A percentile compares a stretch with the other conserved stretches of the same genome.
Evolutionary conservation across 1,140 invertebrate genomes (phyloP).

Genomic region (Goniozus legneri): DNA sequence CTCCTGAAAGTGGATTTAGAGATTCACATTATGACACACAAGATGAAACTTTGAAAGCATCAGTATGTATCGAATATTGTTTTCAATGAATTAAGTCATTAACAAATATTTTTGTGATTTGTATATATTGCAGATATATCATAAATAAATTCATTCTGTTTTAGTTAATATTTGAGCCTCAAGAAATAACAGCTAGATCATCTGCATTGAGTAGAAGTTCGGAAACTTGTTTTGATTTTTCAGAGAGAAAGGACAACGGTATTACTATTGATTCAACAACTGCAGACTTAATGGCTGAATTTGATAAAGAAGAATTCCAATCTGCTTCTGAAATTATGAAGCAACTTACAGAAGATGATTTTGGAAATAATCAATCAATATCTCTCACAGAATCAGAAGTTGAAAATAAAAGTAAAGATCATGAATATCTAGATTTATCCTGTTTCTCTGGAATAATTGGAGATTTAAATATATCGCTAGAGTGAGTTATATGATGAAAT

Average conservation of each 20-base stretch:
- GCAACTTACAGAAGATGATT: too few species aligned
- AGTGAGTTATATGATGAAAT: slow-evolving; percentile 31
- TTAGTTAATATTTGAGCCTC: slow-evolving; percentile 39
- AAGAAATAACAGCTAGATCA: slow-evolving; percentile 42
- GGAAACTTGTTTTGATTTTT: slow-evolving; percentile 14
- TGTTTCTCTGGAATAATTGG: slow-evolving; percentile 45
- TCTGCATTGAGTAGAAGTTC: slow-evolving; percentile 29
- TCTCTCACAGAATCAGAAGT: slow-evolving; percentile 13
- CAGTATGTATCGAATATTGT: too few species aligned
- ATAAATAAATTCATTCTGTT: slow-evolving; percentile 8
- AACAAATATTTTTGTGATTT: slow-evolving; percentile 1
- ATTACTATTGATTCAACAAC: slow-evolving; percentile 30
- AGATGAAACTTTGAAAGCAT: too few species aligned
- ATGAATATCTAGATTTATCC: slow-evolving; percentile 30
- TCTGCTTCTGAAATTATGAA: slow-evolving; percentile 31
- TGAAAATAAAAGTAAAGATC: slow-evolving; percentile 23
- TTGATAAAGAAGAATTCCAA: slow-evolving; percentile 38
- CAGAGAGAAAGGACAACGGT: slow-evolving; percentile 10
- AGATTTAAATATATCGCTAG: slow-evolving; percentile 35
- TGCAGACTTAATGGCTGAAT: slow-evolving; percentile 36
- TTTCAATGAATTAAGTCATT: too few species aligned
- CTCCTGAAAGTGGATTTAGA: too few species aligned
- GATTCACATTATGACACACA: too few species aligned
- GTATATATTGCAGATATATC: not conserved
- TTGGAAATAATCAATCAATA: slow-evolving; percentile 36